Base-by-base conservation (phyloP, 2,888 invertebrate species). In the Brachynemurus nebulosus region DNA sequence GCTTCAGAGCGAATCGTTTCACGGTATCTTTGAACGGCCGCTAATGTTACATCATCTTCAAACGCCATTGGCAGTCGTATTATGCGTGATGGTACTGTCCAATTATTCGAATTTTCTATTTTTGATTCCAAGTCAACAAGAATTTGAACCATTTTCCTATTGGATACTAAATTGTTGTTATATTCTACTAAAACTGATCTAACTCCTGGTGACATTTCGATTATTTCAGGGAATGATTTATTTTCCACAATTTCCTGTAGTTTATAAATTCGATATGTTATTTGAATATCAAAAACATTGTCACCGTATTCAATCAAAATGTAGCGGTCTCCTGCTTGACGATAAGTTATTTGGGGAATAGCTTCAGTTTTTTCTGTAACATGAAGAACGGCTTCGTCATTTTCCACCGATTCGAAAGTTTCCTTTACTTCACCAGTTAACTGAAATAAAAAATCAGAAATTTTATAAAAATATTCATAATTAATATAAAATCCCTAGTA, bases 241-340 rank as follows among this genome's bases (percentile, higher is more conserved):
- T 37, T 37, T 20, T 20, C 9, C 12, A 37, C 18, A 20, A 19
- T 17, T 37, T 37, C 37, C 16, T 12, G 12, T n/a, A 37, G 20
- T 11, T 5, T 37, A 18, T 37, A 37, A 3, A 37, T 11, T 19
- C 37, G 37, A 37, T 37, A 37, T 9, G 37, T 37, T 2, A 37
- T 12, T 19, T 18, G 18, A 11, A 37, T n/a, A 37, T 37, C 37
- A 18, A 37, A 37, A 18, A 17, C 4, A 37, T 37, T 37, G 12
- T 37, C 37, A 8, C 37, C 37, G 12, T 37, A 37, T 37, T 37
- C 37, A 37, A 37, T 37, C 5, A 37, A 20, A 20, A 37, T 37
- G 20, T 37, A 37, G 3, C 37, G 37, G 12, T 37, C 37, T 8
- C 37, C 37, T 17, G 37, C 18, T 20, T 37, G 37, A 19, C 37